A percentile compares a stretch with the other conserved stretches of the same genome.
Evolutionary conservation across 1,140 invertebrate species (phyloP).

Genomic region (Ylistrum balloti): DNA sequence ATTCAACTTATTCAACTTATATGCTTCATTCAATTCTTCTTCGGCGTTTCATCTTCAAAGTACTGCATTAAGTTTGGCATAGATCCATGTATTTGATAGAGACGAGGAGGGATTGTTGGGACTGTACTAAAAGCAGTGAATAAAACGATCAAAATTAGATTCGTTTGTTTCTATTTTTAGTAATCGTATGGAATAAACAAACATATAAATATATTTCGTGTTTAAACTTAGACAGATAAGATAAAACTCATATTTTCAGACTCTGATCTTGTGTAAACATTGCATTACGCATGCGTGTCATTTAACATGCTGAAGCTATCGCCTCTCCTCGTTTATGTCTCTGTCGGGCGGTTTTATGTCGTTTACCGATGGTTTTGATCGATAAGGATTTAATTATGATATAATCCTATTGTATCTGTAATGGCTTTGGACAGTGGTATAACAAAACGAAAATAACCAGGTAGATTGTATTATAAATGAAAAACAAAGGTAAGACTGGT

Average conservation of each 20-base stretch:
- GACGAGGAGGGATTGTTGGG: not conserved
- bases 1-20: not conserved
- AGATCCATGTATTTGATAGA: not conserved
- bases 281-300: not conserved
- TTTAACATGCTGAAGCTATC: not conserved
- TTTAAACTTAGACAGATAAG: constrained; percentile 6
- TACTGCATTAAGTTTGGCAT: not conserved
- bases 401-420: not conserved
- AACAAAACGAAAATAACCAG: not conserved
- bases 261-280: not conserved
- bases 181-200: not conserved
- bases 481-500: not conserved
- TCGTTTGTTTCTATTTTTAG: constrained; percentile 1
- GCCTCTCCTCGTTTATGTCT: not conserved
- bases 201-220: constrained; percentile 18
- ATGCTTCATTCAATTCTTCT: not conserved
- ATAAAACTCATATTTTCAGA: not conserved
- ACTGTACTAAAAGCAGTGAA: not conserved
- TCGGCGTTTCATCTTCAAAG: not conserved
- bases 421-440: not conserved
- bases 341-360: too few species aligned
- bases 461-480: not conserved
- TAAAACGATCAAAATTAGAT: constrained; percentile 12
- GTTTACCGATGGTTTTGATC: not conserved
- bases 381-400: not conserved